Evolutionary conservation across 2,888 invertebrate genomes (phyloP).

Genomic region (Rhagonycha lutea): DNA sequence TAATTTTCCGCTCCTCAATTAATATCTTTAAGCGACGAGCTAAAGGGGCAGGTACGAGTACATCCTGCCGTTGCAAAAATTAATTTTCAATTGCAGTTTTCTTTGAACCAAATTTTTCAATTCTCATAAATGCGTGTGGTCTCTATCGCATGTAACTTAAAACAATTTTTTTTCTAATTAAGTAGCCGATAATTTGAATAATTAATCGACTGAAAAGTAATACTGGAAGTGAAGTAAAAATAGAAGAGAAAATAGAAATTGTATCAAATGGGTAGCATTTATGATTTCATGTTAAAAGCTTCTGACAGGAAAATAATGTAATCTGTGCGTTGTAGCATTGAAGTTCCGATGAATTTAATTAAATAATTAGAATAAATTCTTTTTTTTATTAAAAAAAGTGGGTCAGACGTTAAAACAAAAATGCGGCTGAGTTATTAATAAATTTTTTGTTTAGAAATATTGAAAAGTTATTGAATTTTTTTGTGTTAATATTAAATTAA

Average conservation of each 20-base stretch:
- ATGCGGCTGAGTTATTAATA: background rate
- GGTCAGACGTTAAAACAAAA: background rate
- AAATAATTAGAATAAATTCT: background rate
- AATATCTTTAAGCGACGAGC: background rate
- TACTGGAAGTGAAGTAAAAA: background rate
- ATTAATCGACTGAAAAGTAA: background rate
- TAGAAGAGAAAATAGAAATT: background rate
- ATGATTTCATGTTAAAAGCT: background rate
- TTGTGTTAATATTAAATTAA: background rate
- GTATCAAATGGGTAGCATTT: background rate
- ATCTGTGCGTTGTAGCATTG: background rate
- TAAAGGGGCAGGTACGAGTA: background rate
- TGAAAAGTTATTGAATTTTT: background rate
- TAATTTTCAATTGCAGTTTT: background rate
- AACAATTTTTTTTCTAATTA: background rate
- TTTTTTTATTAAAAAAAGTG: background rate
- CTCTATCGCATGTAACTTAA: background rate
- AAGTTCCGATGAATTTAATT: background rate
- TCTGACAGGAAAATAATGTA: background rate
- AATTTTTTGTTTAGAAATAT: background rate
- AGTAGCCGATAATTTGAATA: background rate
- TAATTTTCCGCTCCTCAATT: constrained; percentile 2
- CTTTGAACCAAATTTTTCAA: background rate
- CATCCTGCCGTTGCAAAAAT: background rate
- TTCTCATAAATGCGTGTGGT: background rate